Evolutionary conservation across 2,797 vertebrate species (phyloP), one percentile per base, ranked within the genome.

Genomic region (Eulemur mongoz): DNA sequence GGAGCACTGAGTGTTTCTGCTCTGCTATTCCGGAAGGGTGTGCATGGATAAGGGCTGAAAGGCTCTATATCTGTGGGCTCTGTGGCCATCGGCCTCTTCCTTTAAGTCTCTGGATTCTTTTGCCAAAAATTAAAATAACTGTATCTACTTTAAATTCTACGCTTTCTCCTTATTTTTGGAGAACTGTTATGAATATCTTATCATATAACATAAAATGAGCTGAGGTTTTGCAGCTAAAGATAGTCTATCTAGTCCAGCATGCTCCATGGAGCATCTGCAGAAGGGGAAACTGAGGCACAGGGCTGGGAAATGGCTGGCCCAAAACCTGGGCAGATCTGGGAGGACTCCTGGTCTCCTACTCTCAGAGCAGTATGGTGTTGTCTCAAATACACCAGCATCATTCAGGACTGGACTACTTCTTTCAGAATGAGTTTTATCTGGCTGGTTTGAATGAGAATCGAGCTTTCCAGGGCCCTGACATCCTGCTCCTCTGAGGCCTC

Each of bases 141-240:
- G 4, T n/a, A 72, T 79, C 75, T 85, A 70, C 78, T 94, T 94
- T 79, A 82, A 82, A 79, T 92, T 90, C 57, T 30, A 63, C 63
- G 15, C 18, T 79, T 82, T 94, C 73, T 61, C 30, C 76, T 91
- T 96, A 95, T 89, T 95, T 97, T 97, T 69, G n/a, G 67, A 93
- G 59, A 85, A 61, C 2, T 5, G 22, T 63, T 35, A 65, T 92
- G 48, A 80, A 92, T 83, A 89, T 89, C 91, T 95, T 27, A 94
- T 92, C 5, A 80, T 4, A 14, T 80, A 35, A 67, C 35, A 45
- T 43, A 92, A 30, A 30, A 78, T 70, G 48, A 59, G 5, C 32
- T 82, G 57, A 76, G 5, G 27, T 30, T 87, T 87, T 50, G 35
- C 65, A 72, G 89, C 69, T 94, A 61, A 94, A 82, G 54, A 84